Conservation (phyloP, 2,888 invertebrate genomes). For the Caenorhabditis uteleia region DNA sequence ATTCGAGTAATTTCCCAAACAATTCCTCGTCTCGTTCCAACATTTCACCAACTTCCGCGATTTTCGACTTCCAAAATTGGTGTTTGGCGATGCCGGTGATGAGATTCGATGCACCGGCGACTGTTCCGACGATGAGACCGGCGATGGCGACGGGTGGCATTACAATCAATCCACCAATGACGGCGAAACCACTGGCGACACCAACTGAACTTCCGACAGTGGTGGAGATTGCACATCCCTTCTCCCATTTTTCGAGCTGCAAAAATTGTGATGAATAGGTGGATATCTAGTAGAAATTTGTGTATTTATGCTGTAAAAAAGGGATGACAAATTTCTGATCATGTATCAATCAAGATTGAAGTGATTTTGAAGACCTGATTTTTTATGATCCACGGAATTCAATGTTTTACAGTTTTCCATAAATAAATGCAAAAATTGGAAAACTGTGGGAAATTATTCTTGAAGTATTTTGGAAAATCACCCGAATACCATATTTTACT, state of each 20-base stretch:
- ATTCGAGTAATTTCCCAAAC: slow-evolving; percentile 14
- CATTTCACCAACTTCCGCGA: slow-evolving; percentile 4
- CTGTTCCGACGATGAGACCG: slow-evolving; percentile 47
- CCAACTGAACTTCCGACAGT: slow-evolving; percentile 48
- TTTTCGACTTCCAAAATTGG: slow-evolving; percentile 10
- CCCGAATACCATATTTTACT: too few species aligned
- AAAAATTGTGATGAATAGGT: too few species aligned
- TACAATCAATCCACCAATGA: slow-evolving; percentile 49
- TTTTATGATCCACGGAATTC: too few species aligned
- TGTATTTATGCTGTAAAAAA: too few species aligned
- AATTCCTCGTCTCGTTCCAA: slow-evolving; percentile 11
- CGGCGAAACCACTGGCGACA: slow-evolving; percentile 38
- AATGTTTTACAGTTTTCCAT: too few species aligned
- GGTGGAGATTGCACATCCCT: slow-evolving; percentile 48
- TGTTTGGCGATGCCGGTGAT: slow-evolving; percentile 39
- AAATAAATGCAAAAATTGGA: too few species aligned
- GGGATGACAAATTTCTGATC: too few species aligned
- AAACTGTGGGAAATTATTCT: too few species aligned
- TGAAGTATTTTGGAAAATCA: too few species aligned
- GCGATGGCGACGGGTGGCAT: slow-evolving; percentile 51
- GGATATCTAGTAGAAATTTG: too few species aligned
- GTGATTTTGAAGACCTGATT: too few species aligned
- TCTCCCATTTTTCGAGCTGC: slow-evolving; percentile 45
- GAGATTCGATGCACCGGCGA: slow-evolving; percentile 46
- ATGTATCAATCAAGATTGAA: too few species aligned